Conservation (phyloP, 1,140 invertebrate species). For the Penaeus japonicus region DNA sequence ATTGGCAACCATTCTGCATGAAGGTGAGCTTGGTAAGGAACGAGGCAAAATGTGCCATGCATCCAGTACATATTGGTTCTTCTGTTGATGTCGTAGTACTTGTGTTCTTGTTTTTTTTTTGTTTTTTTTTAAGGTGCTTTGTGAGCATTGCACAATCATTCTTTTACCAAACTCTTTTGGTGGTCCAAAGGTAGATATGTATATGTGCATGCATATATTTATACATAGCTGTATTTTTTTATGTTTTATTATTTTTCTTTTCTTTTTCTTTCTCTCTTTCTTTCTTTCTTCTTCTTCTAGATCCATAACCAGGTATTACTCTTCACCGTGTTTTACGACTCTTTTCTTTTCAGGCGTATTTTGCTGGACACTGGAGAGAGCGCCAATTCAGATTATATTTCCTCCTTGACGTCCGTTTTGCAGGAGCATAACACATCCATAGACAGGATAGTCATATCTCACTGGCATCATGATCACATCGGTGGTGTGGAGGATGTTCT, state of each 20-base stretch:
- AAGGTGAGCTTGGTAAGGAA: too few relatives aligned
- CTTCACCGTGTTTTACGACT: too few relatives aligned
- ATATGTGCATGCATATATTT: slow-evolving; percentile 41
- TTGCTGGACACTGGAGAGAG: slow-evolving; percentile 25
- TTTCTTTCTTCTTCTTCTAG: too few relatives aligned
- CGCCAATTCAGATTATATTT: slow-evolving; percentile 13
- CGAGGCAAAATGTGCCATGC: too few relatives aligned
- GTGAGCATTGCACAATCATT: too few relatives aligned
- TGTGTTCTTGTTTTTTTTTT: too few relatives aligned
- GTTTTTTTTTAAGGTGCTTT: too few relatives aligned
- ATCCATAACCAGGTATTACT: neutral
- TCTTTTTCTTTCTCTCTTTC: too few relatives aligned
- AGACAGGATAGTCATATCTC: slow-evolving; percentile 28
- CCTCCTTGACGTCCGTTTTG: slow-evolving; percentile 16
- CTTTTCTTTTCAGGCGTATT: slow-evolving; percentile 23
- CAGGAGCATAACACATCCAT: slow-evolving; percentile 17
- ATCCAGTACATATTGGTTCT: too few relatives aligned
- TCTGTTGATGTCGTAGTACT: too few relatives aligned
- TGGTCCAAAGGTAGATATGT: neutral
- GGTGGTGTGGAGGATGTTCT: slow-evolving; percentile 31
- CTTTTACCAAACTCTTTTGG: neutral
- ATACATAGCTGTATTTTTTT: neutral
- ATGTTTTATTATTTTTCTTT: too few relatives aligned
- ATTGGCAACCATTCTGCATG: too few relatives aligned
- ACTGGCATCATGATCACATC: slow-evolving; percentile 44